Evolutionary conservation across 2,797 vertebrate species (phyloP).

Genomic region (Lutjanus argentimaculatus): DNA sequence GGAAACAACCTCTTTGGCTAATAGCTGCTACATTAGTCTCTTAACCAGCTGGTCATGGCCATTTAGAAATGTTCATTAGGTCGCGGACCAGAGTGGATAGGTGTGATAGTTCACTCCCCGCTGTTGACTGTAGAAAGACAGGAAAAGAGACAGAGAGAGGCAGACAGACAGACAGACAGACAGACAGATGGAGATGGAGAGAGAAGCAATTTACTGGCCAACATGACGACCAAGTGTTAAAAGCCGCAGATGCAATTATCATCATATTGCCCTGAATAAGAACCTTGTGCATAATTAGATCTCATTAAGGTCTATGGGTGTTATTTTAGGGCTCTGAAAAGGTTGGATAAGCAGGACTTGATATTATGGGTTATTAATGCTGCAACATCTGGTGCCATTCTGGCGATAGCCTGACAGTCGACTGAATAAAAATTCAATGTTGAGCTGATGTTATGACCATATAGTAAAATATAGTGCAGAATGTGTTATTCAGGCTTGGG

Average conservation of each 20-base stretch:
- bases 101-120: constrained; percentile 82
- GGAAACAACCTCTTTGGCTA: constrained; percentile 87
- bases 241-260: constrained; percentile 85
- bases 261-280: constrained; percentile 81
- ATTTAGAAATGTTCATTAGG: constrained; percentile 90
- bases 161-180: constrained; percentile 12
- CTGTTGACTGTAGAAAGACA: constrained; percentile 70
- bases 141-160: constrained; percentile 18
- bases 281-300: constrained; percentile 83
- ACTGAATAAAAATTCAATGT: constrained; percentile 40
- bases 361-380: constrained; percentile 86
- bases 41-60: constrained; percentile 88
- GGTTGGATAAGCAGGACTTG: constrained; percentile 83
- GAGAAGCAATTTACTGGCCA: constrained; percentile 75
- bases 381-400: constrained; percentile 82
- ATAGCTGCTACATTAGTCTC: constrained; percentile 88
- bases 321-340: constrained; percentile 83
- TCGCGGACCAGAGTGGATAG: constrained; percentile 79
- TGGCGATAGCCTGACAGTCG: constrained; percentile 58
- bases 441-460: constrained; percentile 40
- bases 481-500: too few species aligned
- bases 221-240: constrained; percentile 83
- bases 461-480: constrained; percentile 35
- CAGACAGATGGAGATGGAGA: constrained; percentile 45
- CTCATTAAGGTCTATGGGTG: constrained; percentile 85